Conservation (phyloP, 2,888 invertebrate species). For the Ectropis crepuscularia region DNA sequence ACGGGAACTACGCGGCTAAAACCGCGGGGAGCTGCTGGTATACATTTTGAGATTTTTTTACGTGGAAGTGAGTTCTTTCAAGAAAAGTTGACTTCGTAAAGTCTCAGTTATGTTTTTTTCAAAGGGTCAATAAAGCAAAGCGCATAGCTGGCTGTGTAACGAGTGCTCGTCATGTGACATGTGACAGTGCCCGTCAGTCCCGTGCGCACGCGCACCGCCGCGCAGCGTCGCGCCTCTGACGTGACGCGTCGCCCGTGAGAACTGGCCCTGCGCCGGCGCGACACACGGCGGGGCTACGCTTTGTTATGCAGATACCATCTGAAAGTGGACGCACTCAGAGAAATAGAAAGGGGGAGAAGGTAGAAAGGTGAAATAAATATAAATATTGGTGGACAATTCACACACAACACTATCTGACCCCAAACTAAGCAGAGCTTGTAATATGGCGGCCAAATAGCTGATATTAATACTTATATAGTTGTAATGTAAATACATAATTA, state of each 20-base stretch:
- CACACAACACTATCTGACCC: too few relatives aligned
- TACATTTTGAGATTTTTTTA: too few relatives aligned
- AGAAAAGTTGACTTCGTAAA: too few relatives aligned
- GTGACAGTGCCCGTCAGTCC: conserved; percentile 17
- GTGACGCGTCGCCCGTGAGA: conserved; percentile 35
- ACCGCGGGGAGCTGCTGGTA: too few relatives aligned
- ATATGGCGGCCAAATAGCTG: too few relatives aligned
- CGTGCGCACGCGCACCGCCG: conserved; percentile 1
- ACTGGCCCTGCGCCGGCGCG: conserved; percentile 28
- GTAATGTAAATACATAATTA: too few relatives aligned
- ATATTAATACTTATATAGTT: too few relatives aligned
- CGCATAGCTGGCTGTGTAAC: not conserved
- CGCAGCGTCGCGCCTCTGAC: conserved; percentile 20
- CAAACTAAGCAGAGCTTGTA: too few relatives aligned
- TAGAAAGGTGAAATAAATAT: too few relatives aligned
- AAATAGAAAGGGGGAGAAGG: not conserved
- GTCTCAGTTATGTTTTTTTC: not conserved
- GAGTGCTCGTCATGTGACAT: conserved; percentile 4
- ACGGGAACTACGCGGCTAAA: too few relatives aligned
- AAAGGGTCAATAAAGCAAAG: not conserved
- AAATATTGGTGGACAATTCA: too few relatives aligned
- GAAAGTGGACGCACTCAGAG: conserved; percentile 10
- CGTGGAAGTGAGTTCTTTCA: too few relatives aligned
- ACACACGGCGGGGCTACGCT: conserved; percentile 28
- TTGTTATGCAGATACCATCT: conserved; percentile 27